These are phyloP conservation scores for Schrankia costaestrigalis DNA, from an alignment of 2,888 invertebrate species.

Conservation along the genomic window DNA sequence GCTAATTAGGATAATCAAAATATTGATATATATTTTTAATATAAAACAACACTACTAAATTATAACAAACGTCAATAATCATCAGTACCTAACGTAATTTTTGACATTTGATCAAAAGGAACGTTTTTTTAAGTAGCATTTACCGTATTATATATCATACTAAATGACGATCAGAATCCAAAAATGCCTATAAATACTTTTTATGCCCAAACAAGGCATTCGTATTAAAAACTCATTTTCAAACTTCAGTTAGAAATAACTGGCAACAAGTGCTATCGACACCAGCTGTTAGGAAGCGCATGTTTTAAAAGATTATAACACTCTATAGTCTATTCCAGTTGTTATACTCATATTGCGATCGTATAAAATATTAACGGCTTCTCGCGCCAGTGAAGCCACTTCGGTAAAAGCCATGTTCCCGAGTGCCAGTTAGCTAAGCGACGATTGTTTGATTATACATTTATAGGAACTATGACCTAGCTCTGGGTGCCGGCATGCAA, in stretches of 20 bases:
- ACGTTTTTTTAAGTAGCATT: no score
- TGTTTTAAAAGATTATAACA: constrained; percentile 16
- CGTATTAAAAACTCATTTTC: background rate
- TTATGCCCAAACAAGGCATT: background rate
- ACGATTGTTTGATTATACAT: constrained; percentile 14
- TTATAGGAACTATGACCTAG: constrained; percentile 6
- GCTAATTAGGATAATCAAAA: no score
- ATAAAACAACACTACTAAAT: no score
- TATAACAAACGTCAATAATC: no score
- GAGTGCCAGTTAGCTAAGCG: constrained; percentile 8
- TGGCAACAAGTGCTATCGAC: constrained; percentile 3
- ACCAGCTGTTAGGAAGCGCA: constrained; percentile 17
- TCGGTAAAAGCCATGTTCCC: constrained; percentile 14
- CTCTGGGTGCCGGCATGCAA: constrained; percentile 7
- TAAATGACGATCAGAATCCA: no score
- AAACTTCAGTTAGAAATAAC: background rate
- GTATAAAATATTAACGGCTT: constrained; percentile 28
- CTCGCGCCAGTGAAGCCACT: constrained; percentile 15
- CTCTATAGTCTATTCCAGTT: constrained; percentile 11
- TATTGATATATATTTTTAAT: no score
- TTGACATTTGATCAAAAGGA: no score
- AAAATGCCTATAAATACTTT: no score
- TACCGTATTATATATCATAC: no score
- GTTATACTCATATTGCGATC: constrained; percentile 14
- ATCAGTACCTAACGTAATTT: no score